A percentile compares a stretch with the other conserved stretches of the same genome.
Evolutionary conservation across 1,140 invertebrate species (phyloP).

Genomic region (Hylaeus anthracinus): DNA sequence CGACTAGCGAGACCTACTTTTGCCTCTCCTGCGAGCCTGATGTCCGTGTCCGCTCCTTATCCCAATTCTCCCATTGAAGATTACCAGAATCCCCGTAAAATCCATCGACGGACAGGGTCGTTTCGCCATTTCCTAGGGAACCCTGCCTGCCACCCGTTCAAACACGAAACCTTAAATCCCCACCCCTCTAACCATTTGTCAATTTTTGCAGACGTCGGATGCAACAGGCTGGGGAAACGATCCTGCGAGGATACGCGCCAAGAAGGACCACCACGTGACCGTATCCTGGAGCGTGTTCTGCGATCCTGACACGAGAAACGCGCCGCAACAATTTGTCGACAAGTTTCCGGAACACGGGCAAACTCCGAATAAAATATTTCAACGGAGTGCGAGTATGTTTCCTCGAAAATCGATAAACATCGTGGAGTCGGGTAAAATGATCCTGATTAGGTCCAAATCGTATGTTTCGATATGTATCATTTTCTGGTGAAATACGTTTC

Average conservation of each 20-base stretch:
- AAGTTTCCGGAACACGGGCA: constrained; percentile 14
- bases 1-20: constrained; percentile 44
- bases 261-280: constrained; percentile 43
- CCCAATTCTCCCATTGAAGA: constrained; percentile 70
- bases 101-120: constrained; percentile 13
- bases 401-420: background rate
- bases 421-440: too few relatives aligned
- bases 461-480: too few relatives aligned
- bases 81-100: constrained; percentile 48
- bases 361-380: too few relatives aligned
- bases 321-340: constrained; percentile 51
- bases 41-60: constrained; percentile 73
- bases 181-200: constrained; percentile 5
- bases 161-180: constrained; percentile 1
- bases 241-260: constrained; percentile 23
- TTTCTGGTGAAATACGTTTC: too few relatives aligned
- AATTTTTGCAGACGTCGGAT: constrained; percentile 17
- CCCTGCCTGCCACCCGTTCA: background rate
- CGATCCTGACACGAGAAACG: constrained; percentile 69
- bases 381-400: background rate
- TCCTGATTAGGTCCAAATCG: too few relatives aligned
- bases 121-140: constrained; percentile 1
- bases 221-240: constrained; percentile 58
- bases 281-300: constrained; percentile 55
- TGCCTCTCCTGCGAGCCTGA: constrained; percentile 69